phyloP scores from a whole-genome alignment of 2,797 vertebrate genomes.

The Linurgus olivaceus region DNA sequence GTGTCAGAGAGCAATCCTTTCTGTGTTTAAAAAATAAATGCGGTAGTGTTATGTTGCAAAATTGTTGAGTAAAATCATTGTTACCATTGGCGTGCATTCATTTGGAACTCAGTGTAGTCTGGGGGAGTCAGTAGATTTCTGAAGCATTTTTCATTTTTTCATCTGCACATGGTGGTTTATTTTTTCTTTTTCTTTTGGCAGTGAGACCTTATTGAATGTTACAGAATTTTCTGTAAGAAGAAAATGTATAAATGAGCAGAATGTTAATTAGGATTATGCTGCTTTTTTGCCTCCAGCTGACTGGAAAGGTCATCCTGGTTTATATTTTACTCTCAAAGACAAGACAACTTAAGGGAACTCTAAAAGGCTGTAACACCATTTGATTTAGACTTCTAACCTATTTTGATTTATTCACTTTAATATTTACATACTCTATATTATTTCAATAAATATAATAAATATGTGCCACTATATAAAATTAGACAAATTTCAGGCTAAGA shows the following conservation, averaged over 20 bases:
- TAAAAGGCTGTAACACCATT: background rate
- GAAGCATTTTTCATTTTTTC: background rate
- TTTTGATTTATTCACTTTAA: background rate
- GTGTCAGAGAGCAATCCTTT: background rate
- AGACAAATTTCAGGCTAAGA: background rate
- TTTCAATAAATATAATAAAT: background rate
- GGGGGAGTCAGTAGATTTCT: background rate
- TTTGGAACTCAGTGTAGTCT: background rate
- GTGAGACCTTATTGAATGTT: background rate
- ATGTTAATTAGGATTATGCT: conserved; percentile 1
- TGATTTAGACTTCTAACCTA: background rate
- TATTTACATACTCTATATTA: background rate
- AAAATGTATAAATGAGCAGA: background rate
- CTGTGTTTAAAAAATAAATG: background rate
- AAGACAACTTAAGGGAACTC: background rate
- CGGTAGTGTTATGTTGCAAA: background rate
- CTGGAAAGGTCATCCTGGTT: background rate
- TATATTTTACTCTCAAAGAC: background rate
- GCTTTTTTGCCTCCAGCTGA: background rate
- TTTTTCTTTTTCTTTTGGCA: background rate
- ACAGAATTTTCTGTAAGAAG: conserved; percentile 9
- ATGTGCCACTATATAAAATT: background rate
- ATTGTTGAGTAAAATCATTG: background rate
- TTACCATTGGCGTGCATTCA: background rate
- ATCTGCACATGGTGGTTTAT: background rate